Percentiles rank a stretch among this genome's conserved stretches.
Conservation (phyloP, 2,113 vertebrate species). For the Opisthocomus hoazin region DNA sequence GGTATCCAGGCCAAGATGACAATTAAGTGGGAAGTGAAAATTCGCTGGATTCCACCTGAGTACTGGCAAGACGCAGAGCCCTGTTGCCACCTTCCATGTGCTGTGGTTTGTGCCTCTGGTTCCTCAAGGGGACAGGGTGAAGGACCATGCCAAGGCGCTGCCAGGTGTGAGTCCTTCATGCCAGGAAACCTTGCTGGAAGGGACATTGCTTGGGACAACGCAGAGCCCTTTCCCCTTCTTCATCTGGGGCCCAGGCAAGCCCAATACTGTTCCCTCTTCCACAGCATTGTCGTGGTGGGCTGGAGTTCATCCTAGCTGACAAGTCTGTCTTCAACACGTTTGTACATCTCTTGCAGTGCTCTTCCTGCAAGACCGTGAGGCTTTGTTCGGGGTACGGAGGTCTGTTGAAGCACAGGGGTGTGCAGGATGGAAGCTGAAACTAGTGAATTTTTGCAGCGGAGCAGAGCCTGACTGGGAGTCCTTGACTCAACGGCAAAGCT, state of each 20-base stretch:
- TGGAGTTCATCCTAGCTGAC: not conserved
- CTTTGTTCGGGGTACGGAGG: fast-evolving
- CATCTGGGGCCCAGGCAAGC: too few species aligned
- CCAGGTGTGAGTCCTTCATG: fast-evolving
- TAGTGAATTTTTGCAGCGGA: not conserved
- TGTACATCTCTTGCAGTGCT: fast-evolving
- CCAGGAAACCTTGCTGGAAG: not conserved
- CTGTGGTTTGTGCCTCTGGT: not conserved
- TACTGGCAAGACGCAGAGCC: not conserved
- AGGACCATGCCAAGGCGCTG: fast-evolving
- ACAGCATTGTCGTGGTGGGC: fast-evolving
- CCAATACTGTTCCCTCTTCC: fast-evolving
- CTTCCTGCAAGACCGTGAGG: not conserved
- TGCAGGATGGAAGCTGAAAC: not conserved
- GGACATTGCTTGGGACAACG: not conserved
- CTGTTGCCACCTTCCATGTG: not conserved
- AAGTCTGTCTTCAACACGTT: not conserved
- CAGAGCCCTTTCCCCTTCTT: not conserved
- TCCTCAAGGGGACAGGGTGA: not conserved
- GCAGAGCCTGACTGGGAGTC: not conserved
- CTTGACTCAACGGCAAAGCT: fast-evolving
- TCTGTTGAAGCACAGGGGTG: not conserved
- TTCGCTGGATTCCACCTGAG: not conserved
- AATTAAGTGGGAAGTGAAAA: not conserved
- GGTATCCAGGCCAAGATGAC: not conserved